Evolutionary conservation across 1,140 invertebrate genomes (phyloP), one percentile per base, ranked within the genome.

Genomic region (Ceratosolen fusciceps): DNA sequence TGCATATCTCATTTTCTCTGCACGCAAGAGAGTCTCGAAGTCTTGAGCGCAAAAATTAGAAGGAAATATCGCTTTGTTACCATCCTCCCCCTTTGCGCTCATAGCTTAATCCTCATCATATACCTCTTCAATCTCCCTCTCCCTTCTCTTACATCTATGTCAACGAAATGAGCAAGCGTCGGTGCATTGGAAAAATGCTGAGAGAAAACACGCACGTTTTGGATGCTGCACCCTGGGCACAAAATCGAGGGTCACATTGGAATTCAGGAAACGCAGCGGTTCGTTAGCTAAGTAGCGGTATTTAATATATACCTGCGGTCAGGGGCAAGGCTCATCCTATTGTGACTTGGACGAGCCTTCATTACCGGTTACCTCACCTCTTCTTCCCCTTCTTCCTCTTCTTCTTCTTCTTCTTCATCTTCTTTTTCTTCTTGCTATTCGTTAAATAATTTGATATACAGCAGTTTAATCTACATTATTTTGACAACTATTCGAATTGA

Each of bases 251-350:
- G 26, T 67, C 82, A 82, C 77, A 85, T 86, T 85, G 76, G 80
- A 77, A 86, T 87, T 86, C 85, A 80, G 84, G 82, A 82, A 83
- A 81, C 85, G 86, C 80, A 49, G 79, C 56, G 81, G 85, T 86
- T 87, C 83, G 84, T 87, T 87, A 86, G 85, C 76, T 74, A 49
- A 70, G 47, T 34, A 29, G 31, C 58, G 31, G 0, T 62, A 29
- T 62, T 67, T 76, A 62, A 52, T 65, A 49, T 60, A 67, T 67
- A 67, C 21, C 74, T 29, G 29, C 24, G 54, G 31, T 21, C 39
- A 10, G 78, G n/a, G 5, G 31, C 7, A 65, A 31, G 7, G 31
- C 31, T 10, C 4, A 60, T 8, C 24, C 73, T 12, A 43, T 7
- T 7, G 49, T 19, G 29, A 16, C 71, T 31, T 62, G 31, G 19